phyloP scores from a whole-genome alignment of 2,888 invertebrate genomes.

The Ariolimax columbianus region DNA sequence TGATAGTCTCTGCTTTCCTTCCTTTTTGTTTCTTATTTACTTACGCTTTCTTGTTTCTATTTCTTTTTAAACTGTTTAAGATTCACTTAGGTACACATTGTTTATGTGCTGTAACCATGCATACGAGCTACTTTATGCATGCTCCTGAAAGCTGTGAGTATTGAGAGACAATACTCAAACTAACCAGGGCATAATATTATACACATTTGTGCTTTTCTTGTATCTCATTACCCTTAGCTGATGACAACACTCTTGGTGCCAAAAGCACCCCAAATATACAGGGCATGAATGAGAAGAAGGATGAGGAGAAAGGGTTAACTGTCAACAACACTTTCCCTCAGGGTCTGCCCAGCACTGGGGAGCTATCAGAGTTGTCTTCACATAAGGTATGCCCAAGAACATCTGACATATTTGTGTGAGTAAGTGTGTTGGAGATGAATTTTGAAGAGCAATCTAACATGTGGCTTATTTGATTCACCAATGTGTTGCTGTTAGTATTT shows the following conservation, averaged over 20 bases:
- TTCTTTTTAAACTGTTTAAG: no score
- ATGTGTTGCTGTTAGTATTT: no score
- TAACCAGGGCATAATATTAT: background rate
- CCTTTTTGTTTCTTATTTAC: no score
- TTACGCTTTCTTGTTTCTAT: no score
- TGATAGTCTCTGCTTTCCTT: no score
- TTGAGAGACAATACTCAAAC: no score
- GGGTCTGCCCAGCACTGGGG: conserved; percentile 55
- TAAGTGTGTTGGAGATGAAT: background rate
- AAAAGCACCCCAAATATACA: conserved; percentile 69
- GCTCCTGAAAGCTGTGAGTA: no score
- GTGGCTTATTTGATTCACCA: no score
- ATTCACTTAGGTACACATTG: no score
- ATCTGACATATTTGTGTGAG: background rate
- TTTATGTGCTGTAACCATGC: no score
- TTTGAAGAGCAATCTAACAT: no score
- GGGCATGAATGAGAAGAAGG: conserved; percentile 48
- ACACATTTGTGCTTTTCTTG: background rate
- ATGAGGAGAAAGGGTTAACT: conserved; percentile 42
- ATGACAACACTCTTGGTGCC: conserved; percentile 56
- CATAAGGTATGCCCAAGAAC: conserved; percentile 63
- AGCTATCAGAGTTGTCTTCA: conserved; percentile 64
- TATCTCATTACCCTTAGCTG: background rate
- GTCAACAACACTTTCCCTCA: conserved; percentile 56
- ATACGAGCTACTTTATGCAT: no score